Conservation (phyloP, 2,888 invertebrate genomes). For the Dasypolia templi region DNA sequence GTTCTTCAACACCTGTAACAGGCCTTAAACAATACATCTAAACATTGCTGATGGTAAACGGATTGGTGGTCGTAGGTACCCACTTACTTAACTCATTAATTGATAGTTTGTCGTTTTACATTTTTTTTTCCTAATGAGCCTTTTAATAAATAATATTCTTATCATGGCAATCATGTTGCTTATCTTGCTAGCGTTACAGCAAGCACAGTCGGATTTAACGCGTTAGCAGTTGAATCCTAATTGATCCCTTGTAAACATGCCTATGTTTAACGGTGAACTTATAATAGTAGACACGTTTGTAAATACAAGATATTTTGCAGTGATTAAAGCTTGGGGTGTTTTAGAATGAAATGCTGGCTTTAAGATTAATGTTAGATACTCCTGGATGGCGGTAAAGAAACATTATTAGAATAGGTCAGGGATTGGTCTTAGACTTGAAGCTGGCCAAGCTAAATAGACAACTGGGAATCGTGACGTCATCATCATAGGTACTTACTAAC, state of each 20-base stretch:
- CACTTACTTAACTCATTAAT: too few species aligned
- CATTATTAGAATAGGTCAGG: not conserved
- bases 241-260: constrained; percentile 74
- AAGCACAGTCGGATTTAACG: constrained; percentile 69
- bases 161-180: not conserved
- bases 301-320: constrained; percentile 41
- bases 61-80: too few species aligned
- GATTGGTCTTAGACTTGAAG: too few species aligned
- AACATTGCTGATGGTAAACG: too few species aligned
- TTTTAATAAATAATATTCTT: too few species aligned
- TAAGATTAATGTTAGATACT: not conserved
- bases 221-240: constrained; percentile 75
- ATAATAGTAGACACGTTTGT: constrained; percentile 30
- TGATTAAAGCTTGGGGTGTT: constrained; percentile 5
- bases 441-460: too few species aligned
- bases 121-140: too few species aligned
- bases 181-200: constrained; percentile 51
- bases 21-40: too few species aligned
- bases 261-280: constrained; percentile 52
- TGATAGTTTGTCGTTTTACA: too few species aligned
- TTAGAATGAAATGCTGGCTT: not conserved
- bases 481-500: not conserved
- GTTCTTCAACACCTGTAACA: too few species aligned
- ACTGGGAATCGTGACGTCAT: not conserved
- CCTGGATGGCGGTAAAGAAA: too few species aligned